Percentiles rank a stretch among this genome's conserved stretches.
Conservation (phyloP, 30 jellyfish, hydroid and myxozoan species). For the Cassiopea xamachana region DNA sequence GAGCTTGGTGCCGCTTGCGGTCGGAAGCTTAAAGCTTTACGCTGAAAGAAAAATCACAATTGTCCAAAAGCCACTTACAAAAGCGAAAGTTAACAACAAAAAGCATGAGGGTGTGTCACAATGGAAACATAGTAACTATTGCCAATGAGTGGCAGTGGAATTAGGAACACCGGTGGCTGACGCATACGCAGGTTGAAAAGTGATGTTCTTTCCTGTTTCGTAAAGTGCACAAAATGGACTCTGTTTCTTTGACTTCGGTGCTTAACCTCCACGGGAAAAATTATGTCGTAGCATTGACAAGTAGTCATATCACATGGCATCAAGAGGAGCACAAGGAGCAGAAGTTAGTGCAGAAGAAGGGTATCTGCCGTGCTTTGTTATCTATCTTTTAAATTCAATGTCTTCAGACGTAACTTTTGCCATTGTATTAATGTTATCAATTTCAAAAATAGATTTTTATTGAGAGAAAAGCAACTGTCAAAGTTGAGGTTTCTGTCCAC, state of each 20-base stretch:
- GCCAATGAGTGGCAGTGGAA: not conserved
- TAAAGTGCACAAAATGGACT: not conserved
- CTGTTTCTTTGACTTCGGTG: not conserved
- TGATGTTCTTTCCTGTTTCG: too few species aligned
- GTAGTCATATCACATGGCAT: conserved; percentile 25
- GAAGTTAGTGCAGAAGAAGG: not conserved
- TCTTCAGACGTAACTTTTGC: too few species aligned
- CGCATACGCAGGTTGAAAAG: too few species aligned
- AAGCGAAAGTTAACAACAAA: not conserved
- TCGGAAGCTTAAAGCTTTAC: too few species aligned
- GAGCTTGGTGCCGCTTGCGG: too few species aligned
- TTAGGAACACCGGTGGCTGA: too few species aligned
- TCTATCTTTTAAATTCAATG: too few species aligned
- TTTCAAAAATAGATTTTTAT: too few species aligned
- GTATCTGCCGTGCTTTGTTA: not conserved
- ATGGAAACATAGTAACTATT: not conserved
- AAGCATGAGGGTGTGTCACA: not conserved
- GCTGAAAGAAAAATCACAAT: too few species aligned
- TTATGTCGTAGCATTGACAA: conserved; percentile 17
- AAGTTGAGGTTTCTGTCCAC: too few species aligned
- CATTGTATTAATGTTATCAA: too few species aligned
- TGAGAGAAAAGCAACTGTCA: too few species aligned
- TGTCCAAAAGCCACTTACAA: not conserved
- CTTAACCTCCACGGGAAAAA: not conserved
- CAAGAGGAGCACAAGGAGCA: conserved; percentile 27